Base-by-base conservation (phyloP, 2,888 invertebrate species). In the Volucella bombylans region DNA sequence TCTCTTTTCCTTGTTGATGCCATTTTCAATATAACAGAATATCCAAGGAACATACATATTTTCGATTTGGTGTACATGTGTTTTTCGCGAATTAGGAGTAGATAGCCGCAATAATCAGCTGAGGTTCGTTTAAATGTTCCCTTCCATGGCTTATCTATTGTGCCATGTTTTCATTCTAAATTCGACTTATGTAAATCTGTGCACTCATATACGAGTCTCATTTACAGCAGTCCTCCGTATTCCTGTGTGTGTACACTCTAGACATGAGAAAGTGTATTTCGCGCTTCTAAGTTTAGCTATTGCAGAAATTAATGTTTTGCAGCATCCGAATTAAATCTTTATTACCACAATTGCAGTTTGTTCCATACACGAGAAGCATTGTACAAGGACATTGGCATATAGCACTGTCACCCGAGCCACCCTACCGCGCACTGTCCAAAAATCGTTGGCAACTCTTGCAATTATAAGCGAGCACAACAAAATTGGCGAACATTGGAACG, bases 301-400 rank as follows among this genome's bases (percentile, higher is more conserved):
- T 64, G 73, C 73, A 80, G 64, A 67, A 80, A 83, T 80, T 61
- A 67, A 61, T 76, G 72, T 85, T 85, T 80, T 15, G 61, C 59
- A 71, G 65, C 65, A 65, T 61, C 65, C 54, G 59, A 85, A 85
- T 85, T 85, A 81, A 85, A 85, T 85, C 76, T 85, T 81, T 85
- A 81, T 85, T 85, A 77, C 81, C 81, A 59, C 76, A 68, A 76
- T 72, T 81, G 77, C 76, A 85, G 68, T 49, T 71, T 69, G 80
- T 74, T 71, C 49, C 61, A 59, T 12, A 10, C 15, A 14, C 11
- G n/a, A 23, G 14, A 61, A 39, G 43, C 23, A 11, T 31, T 47
- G 8, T 10, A 14, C 47, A 65, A 68, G 72, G 78, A 73, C 68
- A 57, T 11, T 14, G 38, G 18, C 64, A 9, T 38, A 9, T 8